phyloP scores from a whole-genome alignment of 2,797 vertebrate species.

The Loriculus beryllinus region DNA sequence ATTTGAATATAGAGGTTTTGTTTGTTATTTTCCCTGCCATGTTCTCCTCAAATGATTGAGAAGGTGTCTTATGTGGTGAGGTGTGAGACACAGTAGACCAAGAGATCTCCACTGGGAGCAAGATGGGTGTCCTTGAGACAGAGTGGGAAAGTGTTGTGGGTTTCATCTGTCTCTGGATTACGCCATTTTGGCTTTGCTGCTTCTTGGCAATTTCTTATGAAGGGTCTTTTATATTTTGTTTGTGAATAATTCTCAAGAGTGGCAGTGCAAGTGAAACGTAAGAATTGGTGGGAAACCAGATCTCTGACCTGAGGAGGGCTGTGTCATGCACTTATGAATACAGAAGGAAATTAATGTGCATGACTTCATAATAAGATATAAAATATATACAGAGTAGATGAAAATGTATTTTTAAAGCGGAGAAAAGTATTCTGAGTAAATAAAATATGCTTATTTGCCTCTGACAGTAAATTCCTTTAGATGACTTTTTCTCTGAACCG shows the following conservation, averaged over 20 bases:
- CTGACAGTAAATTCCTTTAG: not conserved
- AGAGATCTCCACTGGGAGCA: not conserved
- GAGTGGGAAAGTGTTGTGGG: not conserved
- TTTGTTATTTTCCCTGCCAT: not conserved
- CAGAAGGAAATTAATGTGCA: not conserved
- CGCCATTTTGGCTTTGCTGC: not conserved
- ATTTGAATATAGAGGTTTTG: not conserved
- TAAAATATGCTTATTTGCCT: not conserved
- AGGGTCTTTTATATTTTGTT: not conserved
- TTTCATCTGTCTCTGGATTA: not conserved
- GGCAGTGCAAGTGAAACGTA: not conserved
- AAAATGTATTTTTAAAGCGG: not conserved
- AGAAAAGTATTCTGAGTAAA: not conserved
- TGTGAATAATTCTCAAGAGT: not conserved
- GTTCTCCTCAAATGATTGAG: not conserved
- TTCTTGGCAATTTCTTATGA: not conserved
- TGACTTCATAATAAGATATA: not conserved
- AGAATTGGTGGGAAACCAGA: not conserved
- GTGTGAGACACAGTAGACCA: not conserved
- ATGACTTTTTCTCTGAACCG: not conserved
- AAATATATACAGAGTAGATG: not conserved
- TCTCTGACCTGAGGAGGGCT: not conserved
- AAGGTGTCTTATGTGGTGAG: not conserved
- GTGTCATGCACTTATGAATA: rapidly evolving
- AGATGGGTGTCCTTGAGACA: not conserved